A percentile compares a stretch with the other conserved stretches of the same genome.
phyloP scores from a whole-genome alignment of 2,888 invertebrate genomes.

The Phorcus lineatus region DNA sequence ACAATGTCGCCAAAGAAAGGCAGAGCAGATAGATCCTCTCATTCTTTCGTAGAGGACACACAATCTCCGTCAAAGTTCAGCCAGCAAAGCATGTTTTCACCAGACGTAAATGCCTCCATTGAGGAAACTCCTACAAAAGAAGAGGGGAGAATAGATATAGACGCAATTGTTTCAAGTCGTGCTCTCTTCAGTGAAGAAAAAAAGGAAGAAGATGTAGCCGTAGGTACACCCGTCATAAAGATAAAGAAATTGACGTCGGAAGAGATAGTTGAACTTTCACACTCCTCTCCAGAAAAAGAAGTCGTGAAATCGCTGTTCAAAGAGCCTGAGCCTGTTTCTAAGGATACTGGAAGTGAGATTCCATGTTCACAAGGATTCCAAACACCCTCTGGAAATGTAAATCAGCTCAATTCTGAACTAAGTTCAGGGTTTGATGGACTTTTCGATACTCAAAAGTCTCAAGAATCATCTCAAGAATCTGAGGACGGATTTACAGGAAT shows the following conservation, averaged over 20 bases:
- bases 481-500: neutral
- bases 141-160: constrained; percentile 32
- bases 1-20: neutral
- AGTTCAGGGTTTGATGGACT: neutral
- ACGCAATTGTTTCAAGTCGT: constrained; percentile 45
- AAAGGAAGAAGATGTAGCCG: neutral
- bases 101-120: constrained; percentile 36
- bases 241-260: constrained; percentile 49
- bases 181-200: constrained; percentile 47
- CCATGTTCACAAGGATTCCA: constrained; percentile 24
- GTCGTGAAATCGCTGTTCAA: neutral
- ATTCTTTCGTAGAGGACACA: constrained; percentile 64
- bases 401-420: neutral
- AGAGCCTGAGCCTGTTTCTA: neutral
- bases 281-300: neutral
- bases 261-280: constrained; percentile 21
- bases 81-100: neutral
- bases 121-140: constrained; percentile 57
- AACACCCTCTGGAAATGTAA: neutral
- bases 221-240: constrained; percentile 54
- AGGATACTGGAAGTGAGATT: neutral
- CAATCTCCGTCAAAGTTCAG: constrained; percentile 59
- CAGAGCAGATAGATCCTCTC: constrained; percentile 24
- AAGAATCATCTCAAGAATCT: neutral
- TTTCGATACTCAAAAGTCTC: neutral